Conservation (phyloP, 2,797 vertebrate species). For the Sphaeramia orbicularis region DNA sequence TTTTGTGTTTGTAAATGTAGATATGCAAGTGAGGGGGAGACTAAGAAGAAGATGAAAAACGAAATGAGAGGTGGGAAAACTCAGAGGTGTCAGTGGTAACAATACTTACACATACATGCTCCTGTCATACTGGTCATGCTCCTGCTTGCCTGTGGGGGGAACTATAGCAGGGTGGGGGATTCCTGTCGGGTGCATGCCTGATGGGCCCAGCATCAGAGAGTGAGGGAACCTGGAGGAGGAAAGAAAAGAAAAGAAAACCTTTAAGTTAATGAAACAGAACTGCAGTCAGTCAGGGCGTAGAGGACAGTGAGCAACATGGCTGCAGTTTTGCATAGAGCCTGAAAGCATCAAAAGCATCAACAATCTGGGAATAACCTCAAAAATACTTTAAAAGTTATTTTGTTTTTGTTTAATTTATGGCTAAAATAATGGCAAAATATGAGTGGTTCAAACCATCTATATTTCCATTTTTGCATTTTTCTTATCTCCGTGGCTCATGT, state of each 20-base stretch:
- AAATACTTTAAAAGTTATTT: too few species aligned
- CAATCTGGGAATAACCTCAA: constrained; percentile 12
- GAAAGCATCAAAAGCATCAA: constrained; percentile 32
- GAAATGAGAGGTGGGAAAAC: too few species aligned
- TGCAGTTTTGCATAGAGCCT: constrained; percentile 37
- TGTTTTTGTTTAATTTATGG: too few species aligned
- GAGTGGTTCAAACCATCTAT: not conserved
- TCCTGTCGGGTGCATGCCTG: constrained; percentile 94
- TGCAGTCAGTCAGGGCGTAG: not conserved
- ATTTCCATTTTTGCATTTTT: not conserved
- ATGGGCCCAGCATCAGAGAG: constrained; percentile 94
- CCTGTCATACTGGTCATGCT: constrained; percentile 93
- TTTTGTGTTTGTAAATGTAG: not conserved
- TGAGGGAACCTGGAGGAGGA: constrained; percentile 91
- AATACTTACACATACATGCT: constrained; percentile 89
- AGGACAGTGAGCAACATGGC: constrained; percentile 29
- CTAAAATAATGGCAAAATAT: too few species aligned
- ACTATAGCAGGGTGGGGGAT: constrained; percentile 97
- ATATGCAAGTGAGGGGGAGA: too few species aligned
- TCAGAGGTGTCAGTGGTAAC: not conserved
- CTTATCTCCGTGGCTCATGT: not conserved
- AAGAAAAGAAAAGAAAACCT: not conserved
- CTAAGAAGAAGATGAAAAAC: too few species aligned
- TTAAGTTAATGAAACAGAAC: not conserved
- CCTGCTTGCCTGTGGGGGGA: constrained; percentile 95